Evolutionary conservation across 2,888 invertebrate genomes (phyloP).

Genomic region (Ferdinandea cuprea): DNA sequence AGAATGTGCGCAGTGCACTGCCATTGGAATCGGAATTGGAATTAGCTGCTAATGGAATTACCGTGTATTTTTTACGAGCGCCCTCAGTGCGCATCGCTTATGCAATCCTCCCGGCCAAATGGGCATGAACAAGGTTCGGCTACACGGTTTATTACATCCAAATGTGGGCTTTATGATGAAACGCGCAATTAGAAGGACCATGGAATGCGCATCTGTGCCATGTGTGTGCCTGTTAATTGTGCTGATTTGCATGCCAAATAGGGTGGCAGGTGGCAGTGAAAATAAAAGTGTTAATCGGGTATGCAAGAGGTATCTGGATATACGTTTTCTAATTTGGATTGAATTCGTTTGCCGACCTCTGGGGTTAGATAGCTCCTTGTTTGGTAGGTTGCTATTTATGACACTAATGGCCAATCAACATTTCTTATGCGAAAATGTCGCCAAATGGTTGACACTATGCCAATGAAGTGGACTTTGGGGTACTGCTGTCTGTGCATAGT

Average conservation of each 20-base stretch:
- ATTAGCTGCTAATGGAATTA: conserved; percentile 71
- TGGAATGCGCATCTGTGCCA: conserved; percentile 19
- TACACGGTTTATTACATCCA: conserved; percentile 62
- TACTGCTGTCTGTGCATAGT: no score
- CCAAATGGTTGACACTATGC: no score
- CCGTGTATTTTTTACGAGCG: conserved; percentile 40
- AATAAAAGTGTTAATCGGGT: conserved; percentile 37
- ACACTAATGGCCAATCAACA: neutral
- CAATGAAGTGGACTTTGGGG: no score
- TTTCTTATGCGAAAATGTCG: no score
- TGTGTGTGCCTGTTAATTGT: conserved; percentile 34
- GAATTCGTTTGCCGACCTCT: neutral
- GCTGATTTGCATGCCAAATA: conserved; percentile 48
- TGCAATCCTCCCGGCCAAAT: conserved; percentile 47
- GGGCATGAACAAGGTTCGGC: conserved; percentile 62
- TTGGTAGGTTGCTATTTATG: neutral
- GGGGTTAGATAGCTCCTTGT: neutral
- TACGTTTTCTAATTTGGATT: conserved; percentile 19
- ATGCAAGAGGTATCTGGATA: neutral
- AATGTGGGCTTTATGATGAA: conserved; percentile 73
- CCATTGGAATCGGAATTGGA: conserved; percentile 13
- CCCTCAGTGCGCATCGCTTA: conserved; percentile 32
- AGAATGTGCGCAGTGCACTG: no score
- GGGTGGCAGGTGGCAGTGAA: conserved; percentile 34
- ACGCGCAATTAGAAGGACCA: conserved; percentile 62